Percentiles rank a stretch among this genome's conserved stretches.
Conservation (phyloP, 1,140 invertebrate genomes). For the Drosophila tani region DNA sequence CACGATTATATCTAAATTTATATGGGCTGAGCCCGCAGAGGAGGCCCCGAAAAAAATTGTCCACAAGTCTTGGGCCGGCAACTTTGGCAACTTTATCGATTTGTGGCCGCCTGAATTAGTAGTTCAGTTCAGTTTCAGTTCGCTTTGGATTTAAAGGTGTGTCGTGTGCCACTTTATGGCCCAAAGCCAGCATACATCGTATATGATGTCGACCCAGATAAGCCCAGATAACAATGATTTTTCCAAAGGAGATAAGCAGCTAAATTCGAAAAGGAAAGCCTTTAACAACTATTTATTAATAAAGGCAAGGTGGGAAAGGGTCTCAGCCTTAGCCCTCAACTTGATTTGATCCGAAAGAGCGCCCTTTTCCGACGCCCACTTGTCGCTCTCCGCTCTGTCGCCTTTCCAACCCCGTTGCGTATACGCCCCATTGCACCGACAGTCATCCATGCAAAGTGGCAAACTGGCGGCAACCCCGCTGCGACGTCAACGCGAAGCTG, state of each 20-base stretch:
- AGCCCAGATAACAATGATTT: not conserved
- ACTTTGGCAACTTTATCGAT: slow-evolving; percentile 26
- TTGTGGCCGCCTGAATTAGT: slow-evolving; percentile 6
- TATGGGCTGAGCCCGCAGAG: slow-evolving; percentile 3
- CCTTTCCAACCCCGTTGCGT: slow-evolving; percentile 17
- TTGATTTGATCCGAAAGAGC: not conserved
- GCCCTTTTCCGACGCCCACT: not conserved
- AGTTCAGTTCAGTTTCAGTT: not conserved
- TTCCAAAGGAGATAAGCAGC: not conserved
- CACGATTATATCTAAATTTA: slow-evolving; percentile 19
- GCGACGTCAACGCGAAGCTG: slow-evolving; percentile 11
- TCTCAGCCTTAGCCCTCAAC: not conserved
- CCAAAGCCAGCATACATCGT: no score
- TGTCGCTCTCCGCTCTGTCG: not conserved
- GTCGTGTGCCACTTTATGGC: slow-evolving; percentile 19
- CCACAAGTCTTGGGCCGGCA: slow-evolving; percentile 9
- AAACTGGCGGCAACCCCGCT: not conserved
- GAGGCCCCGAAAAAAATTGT: no score
- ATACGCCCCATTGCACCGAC: slow-evolving; percentile 43
- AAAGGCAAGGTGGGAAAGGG: not conserved
- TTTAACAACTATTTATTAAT: not conserved
- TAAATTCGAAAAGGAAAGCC: no score
- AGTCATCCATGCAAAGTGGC: slow-evolving; percentile 9
- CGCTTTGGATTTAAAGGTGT: slow-evolving; percentile 5
- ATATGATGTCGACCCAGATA: slow-evolving; percentile 1